Evolutionary conservation across 2,797 vertebrate species (phyloP).

Genomic region (Smutsia gigantea): DNA sequence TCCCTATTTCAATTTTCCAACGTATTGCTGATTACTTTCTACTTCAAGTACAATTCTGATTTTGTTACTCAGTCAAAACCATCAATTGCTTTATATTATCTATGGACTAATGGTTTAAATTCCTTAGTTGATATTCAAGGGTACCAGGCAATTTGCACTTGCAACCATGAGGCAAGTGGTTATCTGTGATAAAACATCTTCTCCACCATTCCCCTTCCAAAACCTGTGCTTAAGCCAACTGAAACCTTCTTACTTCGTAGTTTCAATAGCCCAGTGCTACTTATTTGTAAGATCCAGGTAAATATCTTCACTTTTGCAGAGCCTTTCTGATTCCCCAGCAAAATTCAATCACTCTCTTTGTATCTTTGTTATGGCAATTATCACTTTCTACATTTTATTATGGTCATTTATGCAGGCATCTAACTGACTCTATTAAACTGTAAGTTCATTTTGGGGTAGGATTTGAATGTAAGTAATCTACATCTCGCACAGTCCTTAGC

Average conservation of each 20-base stretch:
- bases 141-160: neutral
- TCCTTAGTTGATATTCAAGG: neutral
- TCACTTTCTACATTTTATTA: neutral
- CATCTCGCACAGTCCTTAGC: neutral
- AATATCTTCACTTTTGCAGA: neutral
- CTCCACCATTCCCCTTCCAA: neutral
- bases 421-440: neutral
- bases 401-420: neutral
- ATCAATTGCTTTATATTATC: neutral
- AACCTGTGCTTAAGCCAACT: neutral
- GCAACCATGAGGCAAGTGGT: neutral
- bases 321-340: neutral
- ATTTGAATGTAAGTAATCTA: slow-evolving; percentile 13
- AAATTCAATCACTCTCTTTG: neutral
- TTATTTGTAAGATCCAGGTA: neutral
- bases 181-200: neutral
- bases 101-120: neutral
- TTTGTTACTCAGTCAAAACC: neutral
- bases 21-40: neutral
- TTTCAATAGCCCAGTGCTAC: neutral
- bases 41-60: slow-evolving; percentile 15
- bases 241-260: neutral
- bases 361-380: neutral
- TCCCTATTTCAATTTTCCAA: neutral
- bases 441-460: neutral